phyloP scores from a whole-genome alignment of 2,113 vertebrate species.

The Alethe castanea region DNA sequence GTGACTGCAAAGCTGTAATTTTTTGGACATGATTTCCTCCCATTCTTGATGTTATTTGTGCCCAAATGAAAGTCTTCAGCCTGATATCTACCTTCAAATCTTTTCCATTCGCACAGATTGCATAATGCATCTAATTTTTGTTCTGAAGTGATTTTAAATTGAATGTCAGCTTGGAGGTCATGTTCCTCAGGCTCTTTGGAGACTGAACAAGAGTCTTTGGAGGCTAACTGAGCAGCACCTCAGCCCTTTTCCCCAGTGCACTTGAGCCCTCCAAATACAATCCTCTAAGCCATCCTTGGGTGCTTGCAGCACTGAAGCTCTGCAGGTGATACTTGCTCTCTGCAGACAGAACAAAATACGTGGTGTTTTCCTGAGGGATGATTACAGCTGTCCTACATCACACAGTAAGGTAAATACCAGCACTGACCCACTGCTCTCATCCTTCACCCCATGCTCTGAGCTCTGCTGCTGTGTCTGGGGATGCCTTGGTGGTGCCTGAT shows the following conservation, averaged over 20 bases:
- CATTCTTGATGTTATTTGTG: not conserved
- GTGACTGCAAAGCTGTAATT: not conserved
- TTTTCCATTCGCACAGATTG: not conserved
- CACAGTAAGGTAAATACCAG: not conserved
- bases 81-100: not conserved
- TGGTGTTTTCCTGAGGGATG: not conserved
- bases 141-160: not conserved
- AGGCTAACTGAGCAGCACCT: not conserved
- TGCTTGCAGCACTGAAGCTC: not conserved
- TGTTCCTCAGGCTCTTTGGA: not conserved
- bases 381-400: not conserved
- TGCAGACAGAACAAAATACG: accelerated
- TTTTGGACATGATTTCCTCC: not conserved
- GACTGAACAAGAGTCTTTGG: not conserved
- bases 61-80: not conserved
- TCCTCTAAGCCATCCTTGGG: accelerated
- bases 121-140: not conserved
- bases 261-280: not conserved
- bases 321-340: not conserved
- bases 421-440: not conserved
- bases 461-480: not conserved
- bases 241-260: not conserved
- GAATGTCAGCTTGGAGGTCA: not conserved
- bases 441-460: not conserved
- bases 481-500: not conserved